Evolutionary conservation across 2,113 vertebrate genomes (phyloP).

Genomic region (Crotalus tigris): DNA sequence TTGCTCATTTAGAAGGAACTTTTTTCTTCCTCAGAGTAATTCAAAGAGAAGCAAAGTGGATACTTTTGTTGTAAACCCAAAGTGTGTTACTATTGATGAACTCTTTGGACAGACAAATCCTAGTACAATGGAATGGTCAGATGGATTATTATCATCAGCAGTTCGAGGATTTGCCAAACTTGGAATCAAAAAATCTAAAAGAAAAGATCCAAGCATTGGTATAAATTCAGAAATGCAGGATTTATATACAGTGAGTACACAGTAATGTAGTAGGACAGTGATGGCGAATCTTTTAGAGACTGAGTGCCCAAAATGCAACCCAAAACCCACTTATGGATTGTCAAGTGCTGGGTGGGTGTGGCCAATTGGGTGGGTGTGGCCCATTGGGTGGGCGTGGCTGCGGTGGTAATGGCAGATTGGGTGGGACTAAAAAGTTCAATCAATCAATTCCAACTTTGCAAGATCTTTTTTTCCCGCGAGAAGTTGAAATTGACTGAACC

Average conservation of each 20-base stretch:
- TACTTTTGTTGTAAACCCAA: constrained; percentile 66
- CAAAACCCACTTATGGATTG: too few species aligned
- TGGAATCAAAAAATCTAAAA: constrained; percentile 5
- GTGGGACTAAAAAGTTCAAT: too few species aligned
- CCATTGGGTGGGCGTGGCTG: too few species aligned
- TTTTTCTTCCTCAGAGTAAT: constrained; percentile 31
- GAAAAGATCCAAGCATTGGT: neutral
- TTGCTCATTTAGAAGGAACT: neutral
- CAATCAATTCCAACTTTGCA: too few species aligned
- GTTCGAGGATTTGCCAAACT: constrained; percentile 55
- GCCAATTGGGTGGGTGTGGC: too few species aligned
- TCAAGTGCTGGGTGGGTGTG: too few species aligned
- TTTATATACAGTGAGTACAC: constrained; percentile 49
- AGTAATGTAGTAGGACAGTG: neutral
- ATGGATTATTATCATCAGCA: constrained; percentile 62
- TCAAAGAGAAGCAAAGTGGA: constrained; percentile 61
- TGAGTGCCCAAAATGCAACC: too few species aligned
- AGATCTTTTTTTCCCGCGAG: too few species aligned
- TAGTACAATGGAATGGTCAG: constrained; percentile 69
- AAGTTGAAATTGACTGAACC: too few species aligned
- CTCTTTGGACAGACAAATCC: constrained; percentile 64
- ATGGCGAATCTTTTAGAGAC: too few species aligned
- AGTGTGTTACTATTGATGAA: constrained; percentile 61
- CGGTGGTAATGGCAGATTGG: too few species aligned
- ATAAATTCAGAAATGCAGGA: constrained; percentile 19